Evolutionary conservation across 2,113 vertebrate genomes (phyloP).

Genomic region (Noctilio leporinus): DNA sequence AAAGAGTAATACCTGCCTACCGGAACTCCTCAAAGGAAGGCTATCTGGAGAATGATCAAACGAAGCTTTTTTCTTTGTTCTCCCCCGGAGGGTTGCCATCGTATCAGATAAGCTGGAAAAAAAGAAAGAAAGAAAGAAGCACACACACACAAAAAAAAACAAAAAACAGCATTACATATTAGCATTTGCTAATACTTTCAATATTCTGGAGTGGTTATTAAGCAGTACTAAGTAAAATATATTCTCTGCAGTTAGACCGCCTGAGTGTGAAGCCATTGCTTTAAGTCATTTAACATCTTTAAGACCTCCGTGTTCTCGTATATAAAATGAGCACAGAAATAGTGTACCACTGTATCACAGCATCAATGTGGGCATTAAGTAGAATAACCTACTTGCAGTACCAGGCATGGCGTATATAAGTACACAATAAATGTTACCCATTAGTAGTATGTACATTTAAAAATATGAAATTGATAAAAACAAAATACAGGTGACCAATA

Average conservation of each 20-base stretch:
- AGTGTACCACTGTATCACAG: not conserved
- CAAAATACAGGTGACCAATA: not conserved
- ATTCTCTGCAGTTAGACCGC: not conserved
- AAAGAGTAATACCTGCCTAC: constrained; percentile 83
- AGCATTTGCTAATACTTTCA: not conserved
- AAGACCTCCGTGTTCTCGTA: not conserved
- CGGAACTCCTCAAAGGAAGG: constrained; percentile 89
- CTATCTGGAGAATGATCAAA: constrained; percentile 84
- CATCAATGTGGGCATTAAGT: not conserved
- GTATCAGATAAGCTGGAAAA: constrained; percentile 77
- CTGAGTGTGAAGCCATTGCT: not conserved
- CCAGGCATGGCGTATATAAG: not conserved
- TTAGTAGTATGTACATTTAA: not conserved
- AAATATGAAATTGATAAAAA: not conserved
- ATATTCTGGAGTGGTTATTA: not conserved
- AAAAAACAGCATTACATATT: not conserved
- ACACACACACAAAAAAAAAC: not conserved
- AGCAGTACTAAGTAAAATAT: not conserved
- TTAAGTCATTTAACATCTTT: not conserved
- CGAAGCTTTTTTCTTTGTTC: constrained; percentile 86
- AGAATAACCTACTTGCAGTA: not conserved
- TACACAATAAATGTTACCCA: not conserved
- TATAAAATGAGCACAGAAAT: not conserved
- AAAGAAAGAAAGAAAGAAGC: too few relatives aligned
- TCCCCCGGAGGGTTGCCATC: constrained; percentile 81